Percentiles rank a stretch among this genome's conserved stretches.
Conservation (phyloP, 2,888 invertebrate species). For the Amphipoea oculea region DNA sequence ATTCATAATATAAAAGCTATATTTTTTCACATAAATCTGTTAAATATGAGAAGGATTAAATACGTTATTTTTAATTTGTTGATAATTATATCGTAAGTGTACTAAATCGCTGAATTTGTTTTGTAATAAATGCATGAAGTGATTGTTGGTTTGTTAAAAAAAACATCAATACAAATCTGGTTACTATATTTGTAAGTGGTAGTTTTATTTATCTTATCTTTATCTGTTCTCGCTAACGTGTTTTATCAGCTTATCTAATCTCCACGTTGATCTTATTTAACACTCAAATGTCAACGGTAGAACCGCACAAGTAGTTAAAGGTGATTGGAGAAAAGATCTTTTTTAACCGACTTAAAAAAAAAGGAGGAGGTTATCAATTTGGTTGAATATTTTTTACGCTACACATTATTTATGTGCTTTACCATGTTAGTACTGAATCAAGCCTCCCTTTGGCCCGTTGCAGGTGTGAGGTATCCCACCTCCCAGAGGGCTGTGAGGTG, state of each 20-base stretch:
- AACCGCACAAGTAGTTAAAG: not conserved
- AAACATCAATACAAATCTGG: conserved; percentile 59
- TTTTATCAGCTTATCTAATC: conserved; percentile 29
- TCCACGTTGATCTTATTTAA: conserved; percentile 26
- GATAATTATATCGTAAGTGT: conserved; percentile 38
- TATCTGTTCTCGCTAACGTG: conserved; percentile 13
- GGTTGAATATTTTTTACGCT: not conserved
- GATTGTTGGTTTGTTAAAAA: conserved; percentile 59
- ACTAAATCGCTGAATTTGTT: conserved; percentile 41
- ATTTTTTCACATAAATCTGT: conserved; percentile 60
- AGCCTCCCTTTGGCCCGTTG: no score
- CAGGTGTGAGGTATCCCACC: no score
- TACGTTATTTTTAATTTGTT: conserved; percentile 46
- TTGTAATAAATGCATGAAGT: conserved; percentile 39
- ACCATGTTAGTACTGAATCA: no score
- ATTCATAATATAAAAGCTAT: conserved; percentile 45
- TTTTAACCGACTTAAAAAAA: no score
- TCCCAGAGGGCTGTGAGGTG: no score
- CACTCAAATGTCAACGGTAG: not conserved
- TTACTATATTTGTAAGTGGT: conserved; percentile 60
- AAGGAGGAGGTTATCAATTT: no score
- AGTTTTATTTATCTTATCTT: conserved; percentile 60
- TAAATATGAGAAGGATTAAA: conserved; percentile 46
- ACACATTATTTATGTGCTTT: not conserved
- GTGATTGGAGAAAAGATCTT: not conserved